These are phyloP conservation scores for Drosophila setosimentum DNA, from an alignment of 2,888 invertebrate genomes.

Conservation along the genomic window DNA sequence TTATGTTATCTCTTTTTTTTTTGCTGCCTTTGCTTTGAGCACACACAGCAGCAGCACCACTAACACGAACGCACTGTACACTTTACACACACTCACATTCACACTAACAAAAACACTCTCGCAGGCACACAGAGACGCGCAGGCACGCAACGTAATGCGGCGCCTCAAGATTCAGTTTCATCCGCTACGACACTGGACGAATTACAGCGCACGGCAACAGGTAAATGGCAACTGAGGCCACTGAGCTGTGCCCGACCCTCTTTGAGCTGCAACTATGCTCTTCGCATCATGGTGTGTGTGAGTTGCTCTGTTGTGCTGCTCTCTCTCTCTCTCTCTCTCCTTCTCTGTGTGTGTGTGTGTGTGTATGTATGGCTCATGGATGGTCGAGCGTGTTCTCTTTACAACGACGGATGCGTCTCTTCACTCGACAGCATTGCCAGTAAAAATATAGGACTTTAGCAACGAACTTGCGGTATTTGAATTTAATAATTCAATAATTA, in stretches of 20 bases:
- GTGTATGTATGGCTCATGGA: background rate
- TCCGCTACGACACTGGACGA: constrained; percentile 70
- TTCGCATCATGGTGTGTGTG: background rate
- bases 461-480: constrained; percentile 52
- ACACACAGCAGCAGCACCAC: constrained; percentile 29
- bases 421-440: constrained; percentile 49
- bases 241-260: constrained; percentile 25
- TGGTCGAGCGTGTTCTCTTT: constrained; percentile 13
- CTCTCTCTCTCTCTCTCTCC: background rate
- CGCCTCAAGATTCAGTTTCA: constrained; percentile 65
- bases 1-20: constrained; percentile 69
- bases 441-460: constrained; percentile 48
- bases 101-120: constrained; percentile 30
- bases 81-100: constrained; percentile 16
- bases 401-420: constrained; percentile 17
- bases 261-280: constrained; percentile 11
- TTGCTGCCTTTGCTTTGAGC: constrained; percentile 64
- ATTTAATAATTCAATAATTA: background rate
- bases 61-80: constrained; percentile 30
- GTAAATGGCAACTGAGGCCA: constrained; percentile 79
- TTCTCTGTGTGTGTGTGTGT: background rate
- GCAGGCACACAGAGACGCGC: constrained; percentile 41
- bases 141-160: constrained; percentile 76
- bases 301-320: background rate
- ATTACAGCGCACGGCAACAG: constrained; percentile 78